These are phyloP conservation scores for Latrodectus elegans DNA, from an alignment of 2,888 invertebrate species.

Conservation along the genomic window DNA sequence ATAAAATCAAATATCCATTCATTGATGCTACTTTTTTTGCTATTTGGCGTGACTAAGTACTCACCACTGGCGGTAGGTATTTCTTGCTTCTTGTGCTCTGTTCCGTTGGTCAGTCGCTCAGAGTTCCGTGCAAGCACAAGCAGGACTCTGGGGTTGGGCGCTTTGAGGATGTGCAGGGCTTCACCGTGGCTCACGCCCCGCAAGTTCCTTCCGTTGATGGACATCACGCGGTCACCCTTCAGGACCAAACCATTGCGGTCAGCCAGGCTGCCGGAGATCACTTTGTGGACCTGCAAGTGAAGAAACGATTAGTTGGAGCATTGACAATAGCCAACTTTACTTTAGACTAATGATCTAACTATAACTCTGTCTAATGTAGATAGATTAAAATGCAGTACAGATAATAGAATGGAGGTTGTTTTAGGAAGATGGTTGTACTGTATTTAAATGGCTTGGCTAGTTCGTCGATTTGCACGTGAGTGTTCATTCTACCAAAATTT, in stretches of 20 bases:
- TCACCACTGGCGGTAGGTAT: no score
- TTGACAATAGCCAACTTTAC: background rate
- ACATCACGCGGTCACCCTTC: conserved; percentile 89
- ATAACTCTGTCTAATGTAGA: no score
- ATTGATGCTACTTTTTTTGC: no score
- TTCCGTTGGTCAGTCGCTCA: conserved; percentile 76
- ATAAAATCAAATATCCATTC: no score
- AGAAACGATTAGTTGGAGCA: background rate
- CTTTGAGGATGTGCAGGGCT: conserved; percentile 89
- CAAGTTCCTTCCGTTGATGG: conserved; percentile 90
- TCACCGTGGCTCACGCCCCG: conserved; percentile 89
- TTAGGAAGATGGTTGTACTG: no score
- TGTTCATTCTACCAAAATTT: no score
- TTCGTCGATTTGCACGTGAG: no score
- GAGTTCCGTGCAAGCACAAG: conserved; percentile 82
- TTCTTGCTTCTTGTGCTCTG: background rate
- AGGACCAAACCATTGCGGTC: conserved; percentile 89
- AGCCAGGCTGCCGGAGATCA: conserved; percentile 88
- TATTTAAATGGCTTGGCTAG: no score
- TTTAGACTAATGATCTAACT: no score
- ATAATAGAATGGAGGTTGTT: no score
- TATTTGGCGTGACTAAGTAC: no score
- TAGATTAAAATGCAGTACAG: no score
- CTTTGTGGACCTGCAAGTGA: conserved; percentile 84
- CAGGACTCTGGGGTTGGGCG: conserved; percentile 86